phyloP scores from a whole-genome alignment of 2,888 invertebrate species.

The Metellina segmentata region DNA sequence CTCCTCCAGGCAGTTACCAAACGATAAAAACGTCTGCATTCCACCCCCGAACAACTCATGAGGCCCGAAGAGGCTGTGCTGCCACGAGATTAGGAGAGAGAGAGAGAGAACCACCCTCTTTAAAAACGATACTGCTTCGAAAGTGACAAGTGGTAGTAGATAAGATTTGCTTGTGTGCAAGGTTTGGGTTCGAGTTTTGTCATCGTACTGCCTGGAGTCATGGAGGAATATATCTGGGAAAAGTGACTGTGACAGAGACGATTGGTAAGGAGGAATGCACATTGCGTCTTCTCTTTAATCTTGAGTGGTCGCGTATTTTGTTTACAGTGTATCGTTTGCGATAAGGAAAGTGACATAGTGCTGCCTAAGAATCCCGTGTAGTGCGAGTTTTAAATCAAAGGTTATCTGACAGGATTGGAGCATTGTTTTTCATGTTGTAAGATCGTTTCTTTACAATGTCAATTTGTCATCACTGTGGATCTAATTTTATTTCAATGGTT shows the following conservation, averaged over 20 bases:
- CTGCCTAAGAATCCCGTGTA: too few species aligned
- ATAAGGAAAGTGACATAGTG: too few species aligned
- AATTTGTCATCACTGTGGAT: too few species aligned
- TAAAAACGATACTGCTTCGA: slow-evolving; percentile 11
- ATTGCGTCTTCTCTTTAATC: too few species aligned
- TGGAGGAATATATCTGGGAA: background rate
- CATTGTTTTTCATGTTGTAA: too few species aligned
- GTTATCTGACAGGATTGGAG: too few species aligned
- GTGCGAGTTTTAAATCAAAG: too few species aligned
- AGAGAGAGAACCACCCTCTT: slow-evolving; percentile 6
- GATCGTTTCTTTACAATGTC: too few species aligned
- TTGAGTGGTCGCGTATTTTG: too few species aligned
- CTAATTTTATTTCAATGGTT: too few species aligned
- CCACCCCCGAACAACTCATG: background rate
- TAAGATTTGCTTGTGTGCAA: slow-evolving; percentile 34
- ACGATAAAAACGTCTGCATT: slow-evolving; percentile 60
- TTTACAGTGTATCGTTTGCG: too few species aligned
- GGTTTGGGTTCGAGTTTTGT: slow-evolving; percentile 35
- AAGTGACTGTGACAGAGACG: slow-evolving; percentile 29
- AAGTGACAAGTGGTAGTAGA: slow-evolving; percentile 48
- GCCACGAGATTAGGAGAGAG: slow-evolving; percentile 22
- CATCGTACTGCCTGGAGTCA: slow-evolving; percentile 31
- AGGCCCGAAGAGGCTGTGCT: slow-evolving; percentile 2
- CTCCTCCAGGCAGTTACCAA: slow-evolving; percentile 56
- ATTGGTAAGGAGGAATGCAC: background rate